Percentiles rank a stretch among this genome's conserved stretches.
phyloP scores from a whole-genome alignment of 2,113 vertebrate genomes.

The Progne subis region DNA sequence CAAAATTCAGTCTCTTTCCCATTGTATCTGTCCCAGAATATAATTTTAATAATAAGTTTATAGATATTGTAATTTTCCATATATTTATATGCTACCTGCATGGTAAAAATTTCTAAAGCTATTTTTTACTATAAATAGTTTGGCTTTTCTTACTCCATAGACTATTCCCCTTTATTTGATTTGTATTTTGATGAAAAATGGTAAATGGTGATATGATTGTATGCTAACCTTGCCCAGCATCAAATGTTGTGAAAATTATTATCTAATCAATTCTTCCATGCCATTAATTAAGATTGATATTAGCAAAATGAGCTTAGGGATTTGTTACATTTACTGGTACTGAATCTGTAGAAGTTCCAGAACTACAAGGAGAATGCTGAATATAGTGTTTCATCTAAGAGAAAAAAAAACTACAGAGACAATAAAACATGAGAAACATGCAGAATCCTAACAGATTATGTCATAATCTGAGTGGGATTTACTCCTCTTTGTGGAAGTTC shows the following conservation, averaged over 20 bases:
- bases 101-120: neutral
- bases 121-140: neutral
- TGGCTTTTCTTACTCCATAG: neutral
- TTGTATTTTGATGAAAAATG: neutral
- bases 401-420: neutral
- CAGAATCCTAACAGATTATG: neutral
- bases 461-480: neutral
- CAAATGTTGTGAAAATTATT: neutral
- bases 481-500: neutral
- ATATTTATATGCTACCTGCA: neutral
- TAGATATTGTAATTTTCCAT: neutral
- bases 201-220: neutral
- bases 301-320: neutral
- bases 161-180: neutral
- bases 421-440: neutral
- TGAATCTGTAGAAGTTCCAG: neutral
- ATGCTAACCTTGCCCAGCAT: neutral
- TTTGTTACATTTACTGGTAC: neutral
- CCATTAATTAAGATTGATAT: neutral
- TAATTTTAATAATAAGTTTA: neutral
- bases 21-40: neutral
- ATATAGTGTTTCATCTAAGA: neutral
- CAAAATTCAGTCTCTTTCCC: neutral
- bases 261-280: neutral
- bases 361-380: neutral